A percentile compares a stretch with the other conserved stretches of the same genome.
Conservation (phyloP, 2,888 invertebrate species). For the Drosophila meridiana region DNA sequence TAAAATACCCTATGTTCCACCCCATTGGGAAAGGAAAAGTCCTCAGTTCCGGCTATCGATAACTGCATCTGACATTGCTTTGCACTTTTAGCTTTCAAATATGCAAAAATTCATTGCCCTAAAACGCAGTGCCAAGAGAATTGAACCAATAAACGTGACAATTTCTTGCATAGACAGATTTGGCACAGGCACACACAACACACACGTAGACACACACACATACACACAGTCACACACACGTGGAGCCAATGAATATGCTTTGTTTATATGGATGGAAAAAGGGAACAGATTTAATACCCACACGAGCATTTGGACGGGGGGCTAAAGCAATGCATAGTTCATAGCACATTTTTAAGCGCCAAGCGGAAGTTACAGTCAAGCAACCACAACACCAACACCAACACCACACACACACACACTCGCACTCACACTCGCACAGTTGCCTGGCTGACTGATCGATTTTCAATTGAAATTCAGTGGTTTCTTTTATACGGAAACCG, state of each 20-base stretch:
- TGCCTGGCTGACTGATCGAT: conserved; percentile 65
- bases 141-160: conserved; percentile 63
- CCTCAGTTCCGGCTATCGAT: conserved; percentile 27
- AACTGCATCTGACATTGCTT: conserved; percentile 48
- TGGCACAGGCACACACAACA: conserved; percentile 23
- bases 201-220: conserved; percentile 16
- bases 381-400: conserved; percentile 31
- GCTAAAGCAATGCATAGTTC: conserved; percentile 59
- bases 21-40: neutral
- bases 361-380: conserved; percentile 59
- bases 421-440: neutral
- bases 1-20: neutral
- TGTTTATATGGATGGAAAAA: conserved; percentile 51
- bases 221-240: neutral
- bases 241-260: conserved; percentile 53
- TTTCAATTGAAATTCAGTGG: conserved; percentile 78
- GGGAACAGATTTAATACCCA: conserved; percentile 37
- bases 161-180: conserved; percentile 58
- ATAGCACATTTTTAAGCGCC: conserved; percentile 62
- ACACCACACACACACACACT: conserved; percentile 10
- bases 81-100: conserved; percentile 45
- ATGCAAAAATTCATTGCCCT: conserved; percentile 49
- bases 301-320: conserved; percentile 7
- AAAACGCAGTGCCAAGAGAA: conserved; percentile 38
- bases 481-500: conserved; percentile 55